These are phyloP conservation scores for Jordanella pulchra DNA, from an alignment of 2,797 vertebrate genomes.

Conservation along the genomic window DNA sequence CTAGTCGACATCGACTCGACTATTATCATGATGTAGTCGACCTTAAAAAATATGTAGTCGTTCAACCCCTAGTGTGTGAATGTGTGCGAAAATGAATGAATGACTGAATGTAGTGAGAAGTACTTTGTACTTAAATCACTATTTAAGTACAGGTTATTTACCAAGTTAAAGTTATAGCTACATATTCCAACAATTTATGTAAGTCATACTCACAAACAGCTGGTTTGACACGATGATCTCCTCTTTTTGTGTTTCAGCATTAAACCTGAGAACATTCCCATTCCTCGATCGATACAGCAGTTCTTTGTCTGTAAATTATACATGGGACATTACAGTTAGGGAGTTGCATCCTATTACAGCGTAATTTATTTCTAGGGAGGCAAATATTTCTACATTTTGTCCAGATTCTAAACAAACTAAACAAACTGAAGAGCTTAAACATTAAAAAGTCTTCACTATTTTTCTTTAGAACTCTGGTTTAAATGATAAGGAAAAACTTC, in stretches of 20 bases:
- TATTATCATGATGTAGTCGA: too few relatives aligned
- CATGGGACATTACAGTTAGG: slow-evolving; percentile 14
- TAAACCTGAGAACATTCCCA: slow-evolving; percentile 85
- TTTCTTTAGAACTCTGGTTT: not conserved
- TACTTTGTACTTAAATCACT: too few relatives aligned
- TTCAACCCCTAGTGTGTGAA: too few relatives aligned
- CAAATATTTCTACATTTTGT: not conserved
- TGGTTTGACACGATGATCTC: slow-evolving; percentile 87
- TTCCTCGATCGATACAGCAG: slow-evolving; percentile 87
- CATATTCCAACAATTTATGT: not conserved
- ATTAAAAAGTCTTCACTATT: not conserved
- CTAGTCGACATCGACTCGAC: too few relatives aligned
- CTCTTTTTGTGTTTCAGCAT: slow-evolving; percentile 81
- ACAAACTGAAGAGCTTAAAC: not conserved
- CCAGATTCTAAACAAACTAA: not conserved
- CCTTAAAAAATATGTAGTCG: too few relatives aligned
- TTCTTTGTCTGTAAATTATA: slow-evolving; percentile 82
- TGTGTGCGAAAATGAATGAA: too few relatives aligned
- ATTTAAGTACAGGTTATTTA: too few relatives aligned
- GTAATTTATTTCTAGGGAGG: not conserved
- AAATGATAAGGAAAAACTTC: not conserved
- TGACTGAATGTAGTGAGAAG: too few relatives aligned
- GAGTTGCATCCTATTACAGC: not conserved
- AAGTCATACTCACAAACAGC: slow-evolving; percentile 88
- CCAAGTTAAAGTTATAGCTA: not conserved